Conservation (phyloP, 2,888 invertebrate species). For the Artemia sinica region DNA sequence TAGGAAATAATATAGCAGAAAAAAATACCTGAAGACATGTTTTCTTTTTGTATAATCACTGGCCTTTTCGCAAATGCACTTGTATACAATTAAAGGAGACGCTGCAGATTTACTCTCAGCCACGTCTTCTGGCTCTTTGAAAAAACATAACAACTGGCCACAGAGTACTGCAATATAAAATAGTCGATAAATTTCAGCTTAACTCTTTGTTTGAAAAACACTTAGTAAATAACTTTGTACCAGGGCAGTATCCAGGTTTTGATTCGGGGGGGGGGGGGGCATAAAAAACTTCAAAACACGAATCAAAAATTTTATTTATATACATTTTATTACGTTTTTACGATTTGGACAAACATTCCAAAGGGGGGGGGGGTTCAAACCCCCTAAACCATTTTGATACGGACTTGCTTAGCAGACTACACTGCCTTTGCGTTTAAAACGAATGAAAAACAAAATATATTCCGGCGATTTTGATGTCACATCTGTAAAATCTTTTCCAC, state of each 20-base stretch:
- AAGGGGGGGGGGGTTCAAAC: no score
- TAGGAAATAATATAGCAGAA: not conserved
- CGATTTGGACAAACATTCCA: no score
- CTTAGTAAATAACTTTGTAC: not conserved
- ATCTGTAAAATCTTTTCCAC: no score
- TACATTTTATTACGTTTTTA: no score
- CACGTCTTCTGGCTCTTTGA: conserved; percentile 84
- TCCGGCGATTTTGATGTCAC: no score
- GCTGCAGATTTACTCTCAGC: conserved; percentile 68
- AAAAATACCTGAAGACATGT: conserved; percentile 50
- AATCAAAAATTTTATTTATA: no score
- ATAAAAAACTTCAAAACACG: not conserved
- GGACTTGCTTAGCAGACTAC: no score
- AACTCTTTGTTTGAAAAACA: not conserved
- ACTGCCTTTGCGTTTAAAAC: no score
- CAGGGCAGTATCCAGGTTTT: not conserved
- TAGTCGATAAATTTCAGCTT: conserved; percentile 9
- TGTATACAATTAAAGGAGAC: conserved; percentile 55
- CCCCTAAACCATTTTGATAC: no score
- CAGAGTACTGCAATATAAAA: conserved; percentile 49
- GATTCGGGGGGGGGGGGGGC: not conserved
- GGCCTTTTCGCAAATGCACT: conserved; percentile 66
- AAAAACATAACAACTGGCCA: conserved; percentile 92
- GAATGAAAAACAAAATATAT: no score
- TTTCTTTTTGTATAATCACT: conserved; percentile 89